These are phyloP conservation scores for Gallinago media DNA, from an alignment of 2,113 vertebrate species.

Conservation along the genomic window DNA sequence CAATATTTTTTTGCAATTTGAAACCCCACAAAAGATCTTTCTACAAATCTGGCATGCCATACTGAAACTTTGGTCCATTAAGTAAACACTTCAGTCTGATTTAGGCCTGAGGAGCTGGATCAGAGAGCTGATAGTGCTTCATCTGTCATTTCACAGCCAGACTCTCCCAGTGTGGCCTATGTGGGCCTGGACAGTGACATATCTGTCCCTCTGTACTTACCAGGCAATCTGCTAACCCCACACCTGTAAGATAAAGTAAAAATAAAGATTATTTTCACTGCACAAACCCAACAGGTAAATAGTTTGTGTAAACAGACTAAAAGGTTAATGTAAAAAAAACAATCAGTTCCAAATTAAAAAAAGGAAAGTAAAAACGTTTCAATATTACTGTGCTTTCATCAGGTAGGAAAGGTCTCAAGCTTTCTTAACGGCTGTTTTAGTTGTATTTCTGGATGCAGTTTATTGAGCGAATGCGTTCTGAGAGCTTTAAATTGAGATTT, in stretches of 20 bases:
- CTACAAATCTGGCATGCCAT: rapidly evolving
- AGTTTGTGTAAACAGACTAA: neutral
- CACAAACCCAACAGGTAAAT: neutral
- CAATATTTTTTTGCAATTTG: rapidly evolving
- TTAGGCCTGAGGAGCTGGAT: neutral
- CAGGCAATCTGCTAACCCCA: neutral
- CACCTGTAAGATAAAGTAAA: neutral
- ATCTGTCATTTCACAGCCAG: neutral
- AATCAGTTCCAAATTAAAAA: neutral
- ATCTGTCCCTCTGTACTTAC: neutral
- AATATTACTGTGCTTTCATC: neutral
- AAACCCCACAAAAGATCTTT: neutral
- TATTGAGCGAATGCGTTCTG: conserved; percentile 41
- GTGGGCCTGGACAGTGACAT: neutral
- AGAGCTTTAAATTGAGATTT: conserved; percentile 76
- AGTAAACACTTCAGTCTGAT: neutral
- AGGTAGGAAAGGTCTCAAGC: neutral
- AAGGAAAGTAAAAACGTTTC: neutral
- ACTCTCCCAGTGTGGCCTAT: neutral
- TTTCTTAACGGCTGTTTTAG: conserved; percentile 14
- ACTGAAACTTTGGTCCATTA: neutral
- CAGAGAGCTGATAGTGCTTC: no score
- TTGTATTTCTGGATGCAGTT: conserved; percentile 26
- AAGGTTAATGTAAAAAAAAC: neutral
- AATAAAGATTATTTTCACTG: neutral